Percentiles rank a stretch among this genome's conserved stretches.
Conservation (phyloP, 2,888 invertebrate genomes). For the Drosophila trichaetosa region DNA sequence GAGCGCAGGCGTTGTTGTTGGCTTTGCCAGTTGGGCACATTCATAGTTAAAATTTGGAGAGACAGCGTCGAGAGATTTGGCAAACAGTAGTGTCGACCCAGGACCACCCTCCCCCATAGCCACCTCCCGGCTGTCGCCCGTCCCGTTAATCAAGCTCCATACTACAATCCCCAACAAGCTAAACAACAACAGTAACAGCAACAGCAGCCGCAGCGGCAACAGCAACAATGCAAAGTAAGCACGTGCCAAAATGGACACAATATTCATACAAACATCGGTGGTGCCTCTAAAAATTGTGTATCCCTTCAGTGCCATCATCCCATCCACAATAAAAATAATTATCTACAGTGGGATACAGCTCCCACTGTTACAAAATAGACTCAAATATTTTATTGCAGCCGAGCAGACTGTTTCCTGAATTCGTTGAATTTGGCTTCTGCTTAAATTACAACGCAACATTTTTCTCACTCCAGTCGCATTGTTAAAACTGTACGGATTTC, state of each 20-base stretch:
- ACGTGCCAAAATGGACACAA: constrained; percentile 72
- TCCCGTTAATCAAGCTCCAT: constrained; percentile 74
- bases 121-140: not conserved
- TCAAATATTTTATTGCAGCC: constrained; percentile 10
- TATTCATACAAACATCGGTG: constrained; percentile 13
- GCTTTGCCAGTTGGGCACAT: constrained; percentile 59
- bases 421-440: constrained; percentile 1
- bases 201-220: constrained; percentile 40
- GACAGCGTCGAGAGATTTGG: constrained; percentile 77
- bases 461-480: not conserved
- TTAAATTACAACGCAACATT: constrained; percentile 6
- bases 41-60: constrained; percentile 79
- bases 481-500: not conserved
- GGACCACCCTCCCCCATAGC: not conserved
- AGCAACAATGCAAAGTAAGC: constrained; percentile 54
- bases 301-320: constrained; percentile 3
- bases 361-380: constrained; percentile 3
- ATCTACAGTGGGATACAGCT: constrained; percentile 13
- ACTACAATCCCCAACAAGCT: constrained; percentile 66
- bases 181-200: constrained; percentile 30
- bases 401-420: not conserved
- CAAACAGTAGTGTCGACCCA: constrained; percentile 59
- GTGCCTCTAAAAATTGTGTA: constrained; percentile 18
- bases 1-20: constrained; percentile 38
- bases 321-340: constrained; percentile 15